Conservation (phyloP, 2,888 invertebrate genomes). For the Yponomeuta cagnagella region DNA sequence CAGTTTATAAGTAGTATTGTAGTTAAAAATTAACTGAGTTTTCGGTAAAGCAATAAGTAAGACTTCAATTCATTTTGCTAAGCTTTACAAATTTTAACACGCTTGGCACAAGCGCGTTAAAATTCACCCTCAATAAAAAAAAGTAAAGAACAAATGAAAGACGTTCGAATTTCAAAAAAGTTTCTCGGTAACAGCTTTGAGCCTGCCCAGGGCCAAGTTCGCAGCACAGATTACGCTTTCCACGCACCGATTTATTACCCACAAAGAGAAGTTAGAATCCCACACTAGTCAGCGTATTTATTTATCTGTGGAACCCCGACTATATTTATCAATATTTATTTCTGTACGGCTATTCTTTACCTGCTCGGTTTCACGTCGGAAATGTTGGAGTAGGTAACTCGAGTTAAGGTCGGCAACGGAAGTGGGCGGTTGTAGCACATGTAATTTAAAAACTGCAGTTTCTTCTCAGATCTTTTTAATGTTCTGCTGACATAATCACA, state of each 20-base stretch:
- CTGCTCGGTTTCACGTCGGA: neutral
- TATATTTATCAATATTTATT: conserved; percentile 16
- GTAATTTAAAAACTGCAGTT: neutral
- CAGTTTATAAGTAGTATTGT: too few relatives aligned
- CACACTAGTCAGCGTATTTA: conserved; percentile 8
- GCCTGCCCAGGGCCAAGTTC: neutral
- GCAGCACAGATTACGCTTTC: neutral
- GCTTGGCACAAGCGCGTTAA: too few relatives aligned
- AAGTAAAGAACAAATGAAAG: neutral
- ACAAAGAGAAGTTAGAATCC: neutral
- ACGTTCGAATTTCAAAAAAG: neutral
- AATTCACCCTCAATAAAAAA: too few relatives aligned
- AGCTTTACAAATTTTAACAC: too few relatives aligned
- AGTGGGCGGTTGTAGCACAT: neutral
- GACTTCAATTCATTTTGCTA: too few relatives aligned
- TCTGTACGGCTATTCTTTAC: conserved; percentile 11
- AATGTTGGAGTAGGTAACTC: neutral
- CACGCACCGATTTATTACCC: neutral
- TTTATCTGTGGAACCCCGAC: conserved; percentile 4
- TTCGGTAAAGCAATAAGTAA: too few relatives aligned
- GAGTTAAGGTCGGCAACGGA: neutral
- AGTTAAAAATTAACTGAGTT: too few relatives aligned
- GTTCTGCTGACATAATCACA: neutral
- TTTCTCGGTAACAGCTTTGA: neutral
- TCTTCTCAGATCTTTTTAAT: neutral